Conservation (phyloP, 2,888 invertebrate genomes). For the Agriopis leucophaearia region DNA sequence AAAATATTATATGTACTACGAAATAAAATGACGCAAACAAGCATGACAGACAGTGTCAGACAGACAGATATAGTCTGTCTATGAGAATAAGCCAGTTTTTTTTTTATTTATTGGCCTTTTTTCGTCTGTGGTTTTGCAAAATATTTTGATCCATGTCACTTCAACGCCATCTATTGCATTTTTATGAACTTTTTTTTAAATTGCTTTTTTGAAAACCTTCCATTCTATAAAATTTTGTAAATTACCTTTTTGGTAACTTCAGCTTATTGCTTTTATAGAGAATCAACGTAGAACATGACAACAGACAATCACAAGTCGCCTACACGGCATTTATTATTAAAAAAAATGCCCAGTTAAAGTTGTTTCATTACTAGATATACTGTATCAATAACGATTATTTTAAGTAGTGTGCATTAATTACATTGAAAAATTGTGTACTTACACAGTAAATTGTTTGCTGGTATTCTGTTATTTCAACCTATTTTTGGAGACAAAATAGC, state of each 20-base stretch:
- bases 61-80: too few species aligned
- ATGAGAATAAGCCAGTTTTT: too few species aligned
- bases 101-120: too few species aligned
- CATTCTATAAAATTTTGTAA: background rate
- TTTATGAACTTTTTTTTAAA: too few species aligned
- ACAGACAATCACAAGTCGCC: background rate
- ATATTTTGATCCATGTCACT: too few species aligned
- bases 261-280: conserved; percentile 34
- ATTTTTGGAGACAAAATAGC: too few species aligned
- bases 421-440: conserved; percentile 69
- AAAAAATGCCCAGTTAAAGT: conserved; percentile 7
- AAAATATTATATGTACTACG: too few species aligned
- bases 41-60: too few species aligned
- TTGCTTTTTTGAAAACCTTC: too few species aligned
- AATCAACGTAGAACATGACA: conserved; percentile 26
- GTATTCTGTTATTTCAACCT: conserved; percentile 47
- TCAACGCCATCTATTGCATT: too few species aligned
- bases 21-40: too few species aligned
- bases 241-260: conserved; percentile 34
- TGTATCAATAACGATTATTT: conserved; percentile 71
- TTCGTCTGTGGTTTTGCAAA: too few species aligned
- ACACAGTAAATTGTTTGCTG: conserved; percentile 55
- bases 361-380: conserved; percentile 12
- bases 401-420: conserved; percentile 82
- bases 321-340: background rate